Percentiles rank a stretch among this genome's conserved stretches.
Conservation (phyloP, 1,140 invertebrate species). For the Oscheius sp. region DNA sequence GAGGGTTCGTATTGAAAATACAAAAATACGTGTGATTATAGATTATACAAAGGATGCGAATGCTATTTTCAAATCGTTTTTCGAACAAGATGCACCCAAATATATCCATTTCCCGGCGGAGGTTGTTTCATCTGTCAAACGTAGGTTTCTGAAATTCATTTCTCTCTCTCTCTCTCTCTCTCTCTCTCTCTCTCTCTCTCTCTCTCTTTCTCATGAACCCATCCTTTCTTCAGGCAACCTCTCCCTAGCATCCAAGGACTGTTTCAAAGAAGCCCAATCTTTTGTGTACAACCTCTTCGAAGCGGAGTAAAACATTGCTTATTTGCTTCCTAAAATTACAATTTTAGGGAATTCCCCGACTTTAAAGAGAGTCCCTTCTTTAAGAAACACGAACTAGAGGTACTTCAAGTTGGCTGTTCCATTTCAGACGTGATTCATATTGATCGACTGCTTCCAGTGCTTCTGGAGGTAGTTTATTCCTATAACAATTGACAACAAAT, state of each 20-base stretch:
- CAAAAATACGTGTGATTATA: not conserved
- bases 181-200: not conserved
- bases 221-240: not conserved
- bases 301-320: not conserved
- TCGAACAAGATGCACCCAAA: not conserved
- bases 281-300: not conserved
- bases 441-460: not conserved
- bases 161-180: not conserved
- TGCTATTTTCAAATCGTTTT: not conserved
- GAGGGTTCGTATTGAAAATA: not conserved
- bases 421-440: not conserved
- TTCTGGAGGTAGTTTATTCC: not conserved
- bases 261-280: not conserved
- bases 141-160: not conserved
- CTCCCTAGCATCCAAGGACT: not conserved
- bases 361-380: not conserved
- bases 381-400: not conserved
- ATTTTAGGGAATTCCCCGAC: not conserved
- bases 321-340: not conserved
- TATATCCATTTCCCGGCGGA: not conserved
- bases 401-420: not conserved
- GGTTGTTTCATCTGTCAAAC: not conserved
- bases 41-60: not conserved
- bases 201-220: not conserved
- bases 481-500: not conserved